Conservation (phyloP, 37 sponge, comb jelly and placozoan species). For the Eunapius fragilis region DNA sequence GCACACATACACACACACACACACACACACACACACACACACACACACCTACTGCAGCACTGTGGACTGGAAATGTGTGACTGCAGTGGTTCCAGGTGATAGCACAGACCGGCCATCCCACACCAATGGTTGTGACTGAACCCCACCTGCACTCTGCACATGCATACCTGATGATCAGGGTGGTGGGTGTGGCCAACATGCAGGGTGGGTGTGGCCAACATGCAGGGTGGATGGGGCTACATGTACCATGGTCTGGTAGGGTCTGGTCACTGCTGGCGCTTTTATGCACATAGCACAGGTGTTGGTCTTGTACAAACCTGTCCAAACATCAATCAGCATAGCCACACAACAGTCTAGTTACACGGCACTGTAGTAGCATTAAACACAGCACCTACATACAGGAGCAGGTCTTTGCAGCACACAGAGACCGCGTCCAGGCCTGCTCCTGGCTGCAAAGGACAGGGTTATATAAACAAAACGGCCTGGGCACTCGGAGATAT, state of each 20-base stretch:
- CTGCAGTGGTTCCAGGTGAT: not conserved
- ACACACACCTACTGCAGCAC: constrained; percentile 50
- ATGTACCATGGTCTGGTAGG: not conserved
- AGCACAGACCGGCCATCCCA: not conserved
- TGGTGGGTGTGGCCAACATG: not conserved
- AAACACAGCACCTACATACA: constrained; percentile 12
- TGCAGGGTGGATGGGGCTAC: not conserved
- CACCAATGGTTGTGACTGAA: not conserved
- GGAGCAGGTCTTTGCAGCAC: not conserved
- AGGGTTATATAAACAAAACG: constrained; percentile 10
- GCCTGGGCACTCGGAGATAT: constrained; percentile 20
- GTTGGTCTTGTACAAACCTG: not conserved
- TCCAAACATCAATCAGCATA: not conserved
- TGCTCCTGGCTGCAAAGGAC: not conserved
- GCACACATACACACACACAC: constrained; percentile 19
- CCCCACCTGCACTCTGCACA: not conserved
- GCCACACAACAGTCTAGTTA: no score
- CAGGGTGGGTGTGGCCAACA: not conserved
- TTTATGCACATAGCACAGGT: not conserved
- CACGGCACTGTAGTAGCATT: no score
- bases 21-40: constrained; percentile 23
- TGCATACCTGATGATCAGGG: not conserved
- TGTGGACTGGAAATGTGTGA: constrained; percentile 57
- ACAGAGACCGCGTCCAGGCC: not conserved
- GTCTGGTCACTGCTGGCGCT: not conserved